Percentiles rank a stretch among this genome's conserved stretches.
Evolutionary conservation across 2,113 vertebrate species (phyloP).

Genomic region (Phrynosoma platyrhinos): DNA sequence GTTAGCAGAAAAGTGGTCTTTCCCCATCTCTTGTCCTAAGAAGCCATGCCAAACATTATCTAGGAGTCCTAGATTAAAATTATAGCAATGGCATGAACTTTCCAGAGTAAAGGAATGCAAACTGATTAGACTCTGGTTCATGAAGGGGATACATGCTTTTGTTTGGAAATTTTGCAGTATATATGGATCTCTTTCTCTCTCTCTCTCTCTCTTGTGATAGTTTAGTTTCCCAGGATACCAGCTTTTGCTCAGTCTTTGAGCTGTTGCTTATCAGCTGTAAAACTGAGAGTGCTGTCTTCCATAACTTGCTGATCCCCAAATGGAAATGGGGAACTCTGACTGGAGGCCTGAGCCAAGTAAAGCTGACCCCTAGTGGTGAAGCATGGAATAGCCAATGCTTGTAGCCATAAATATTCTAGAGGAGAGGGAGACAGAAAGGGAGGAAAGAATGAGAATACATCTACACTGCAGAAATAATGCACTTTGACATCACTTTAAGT

Average conservation of each 20-base stretch:
- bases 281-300: neutral
- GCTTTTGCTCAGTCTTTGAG: neutral
- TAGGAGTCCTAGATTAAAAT: too few relatives aligned
- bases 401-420: neutral
- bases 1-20: neutral
- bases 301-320: neutral
- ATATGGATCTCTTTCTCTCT: neutral
- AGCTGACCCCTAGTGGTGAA: conserved; percentile 4
- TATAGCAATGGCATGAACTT: neutral
- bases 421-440: neutral
- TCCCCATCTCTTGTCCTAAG: too few relatives aligned
- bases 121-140: too few relatives aligned
- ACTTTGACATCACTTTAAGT: too few relatives aligned
- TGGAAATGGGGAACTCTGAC: too few relatives aligned
- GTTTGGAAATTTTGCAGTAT: neutral
- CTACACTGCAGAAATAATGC: too few relatives aligned
- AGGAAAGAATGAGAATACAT: neutral
- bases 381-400: neutral
- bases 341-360: neutral
- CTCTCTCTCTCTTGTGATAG: neutral
- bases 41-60: too few relatives aligned
- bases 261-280: neutral
- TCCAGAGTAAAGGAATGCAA: neutral
- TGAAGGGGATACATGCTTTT: neutral
- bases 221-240: neutral